Evolutionary conservation across 2,113 vertebrate genomes (phyloP).

Genomic region (Panthera leo): DNA sequence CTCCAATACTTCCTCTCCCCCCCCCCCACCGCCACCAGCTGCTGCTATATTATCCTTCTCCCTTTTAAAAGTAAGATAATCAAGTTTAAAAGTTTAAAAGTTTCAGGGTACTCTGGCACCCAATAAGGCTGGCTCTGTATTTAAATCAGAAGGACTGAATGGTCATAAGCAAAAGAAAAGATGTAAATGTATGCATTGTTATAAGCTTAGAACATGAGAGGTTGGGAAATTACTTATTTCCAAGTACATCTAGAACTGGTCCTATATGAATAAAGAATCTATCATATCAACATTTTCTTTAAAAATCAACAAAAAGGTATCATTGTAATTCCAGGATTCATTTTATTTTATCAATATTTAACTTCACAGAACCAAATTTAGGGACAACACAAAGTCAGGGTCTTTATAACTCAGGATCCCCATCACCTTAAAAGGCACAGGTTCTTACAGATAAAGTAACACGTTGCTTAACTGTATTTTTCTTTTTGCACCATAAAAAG

Average conservation of each 20-base stretch:
- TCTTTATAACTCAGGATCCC: not conserved
- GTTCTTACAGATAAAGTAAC: not conserved
- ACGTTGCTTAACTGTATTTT: not conserved
- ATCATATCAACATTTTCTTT: not conserved
- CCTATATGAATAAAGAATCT: not conserved
- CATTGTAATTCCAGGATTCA: not conserved
- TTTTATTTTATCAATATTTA: constrained; percentile 15
- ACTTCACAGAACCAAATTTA: constrained; percentile 8
- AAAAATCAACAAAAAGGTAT: not conserved
- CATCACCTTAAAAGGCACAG: not conserved
- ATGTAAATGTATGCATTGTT: not conserved
- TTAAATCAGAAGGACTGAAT: not conserved
- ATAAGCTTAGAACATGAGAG: not conserved
- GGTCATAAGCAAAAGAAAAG: not conserved
- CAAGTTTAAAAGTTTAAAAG: not conserved
- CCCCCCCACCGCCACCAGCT: rapidly evolving
- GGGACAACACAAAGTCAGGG: not conserved
- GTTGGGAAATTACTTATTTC: not conserved
- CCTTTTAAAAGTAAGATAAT: not conserved
- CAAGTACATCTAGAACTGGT: not conserved
- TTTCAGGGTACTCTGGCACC: not conserved
- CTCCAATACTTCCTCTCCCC: not conserved
- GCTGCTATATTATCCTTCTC: not conserved
- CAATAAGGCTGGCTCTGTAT: not conserved
- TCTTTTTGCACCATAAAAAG: not conserved